Base-by-base conservation (phyloP, 1,140 invertebrate species). In the Drosophila orena region DNA sequence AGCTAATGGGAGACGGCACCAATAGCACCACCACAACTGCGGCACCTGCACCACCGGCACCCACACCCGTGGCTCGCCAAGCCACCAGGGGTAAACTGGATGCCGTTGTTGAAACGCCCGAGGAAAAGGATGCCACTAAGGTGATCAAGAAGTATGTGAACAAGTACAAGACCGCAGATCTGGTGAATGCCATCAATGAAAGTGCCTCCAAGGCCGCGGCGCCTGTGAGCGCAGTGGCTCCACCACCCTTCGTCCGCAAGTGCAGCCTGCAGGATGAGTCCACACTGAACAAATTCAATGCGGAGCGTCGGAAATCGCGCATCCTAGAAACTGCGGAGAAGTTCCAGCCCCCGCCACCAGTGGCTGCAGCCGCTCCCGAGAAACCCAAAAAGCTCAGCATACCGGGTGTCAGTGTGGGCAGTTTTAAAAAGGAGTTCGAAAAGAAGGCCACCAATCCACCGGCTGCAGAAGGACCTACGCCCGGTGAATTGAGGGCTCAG, bases 341-440 rank as follows among this genome's bases (percentile, higher is more conserved):
- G 86, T 95, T 96, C 80, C 95, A 95, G 81, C 93, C 93, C 2
- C 91, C 92, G 3, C 62, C 59, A 4, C 42, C 68, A 7, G 40
- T 37, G 3, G 34, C 43, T 2, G 77, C 24, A 17, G n/a, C 92
- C 15, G 69, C 81, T 12, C 79, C 77, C 17, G 92, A 95, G 34
- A 97, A 97, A 90, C 95, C 95, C 14, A 97, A 97, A 89, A 97
- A 97, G 84, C 94, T 92, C 2, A 94, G 96, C 70, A 95, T 97
- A 85, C 95, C 96, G 14, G 96, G 95, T 27, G 96, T 97, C 12
- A 96, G 96, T 88, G 96, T 97, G 2, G 96, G 95, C 58, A 97
- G 96, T 85, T 96, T 96, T 56, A 97, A 97, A 77, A 95, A 96
- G 75, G 96, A 96, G 76, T 97, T 97, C 91, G 97, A 97, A 81